Percentiles rank a stretch among this genome's conserved stretches.
Conservation (phyloP, 1,140 invertebrate genomes). For the Drosophila truncata region DNA sequence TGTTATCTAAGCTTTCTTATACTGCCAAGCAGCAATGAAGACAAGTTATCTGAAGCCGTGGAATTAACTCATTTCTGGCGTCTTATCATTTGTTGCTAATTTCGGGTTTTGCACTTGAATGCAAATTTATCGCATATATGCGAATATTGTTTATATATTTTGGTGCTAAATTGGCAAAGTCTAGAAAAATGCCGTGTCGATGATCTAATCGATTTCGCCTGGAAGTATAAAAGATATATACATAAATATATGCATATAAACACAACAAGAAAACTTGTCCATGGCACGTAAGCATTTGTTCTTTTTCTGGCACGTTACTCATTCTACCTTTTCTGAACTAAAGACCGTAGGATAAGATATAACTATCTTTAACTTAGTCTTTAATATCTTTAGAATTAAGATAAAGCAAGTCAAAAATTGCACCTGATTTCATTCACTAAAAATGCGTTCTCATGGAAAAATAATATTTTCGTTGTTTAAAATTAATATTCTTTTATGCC, state of each 20-base stretch:
- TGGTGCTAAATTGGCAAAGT: constrained; percentile 29
- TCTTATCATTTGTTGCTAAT: constrained; percentile 43
- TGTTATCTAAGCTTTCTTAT: constrained; percentile 29
- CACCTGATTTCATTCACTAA: not conserved
- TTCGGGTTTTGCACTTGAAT: constrained; percentile 63
- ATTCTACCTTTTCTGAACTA: constrained; percentile 40
- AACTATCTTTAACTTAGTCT: constrained; percentile 7
- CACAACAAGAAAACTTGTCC: constrained; percentile 16
- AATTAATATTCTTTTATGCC: not conserved
- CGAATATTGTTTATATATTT: constrained; percentile 25
- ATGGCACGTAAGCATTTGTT: constrained; percentile 63
- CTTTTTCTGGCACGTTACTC: constrained; percentile 25
- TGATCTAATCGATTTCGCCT: constrained; percentile 68
- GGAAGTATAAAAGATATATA: constrained; percentile 33
- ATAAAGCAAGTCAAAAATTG: constrained; percentile 10
- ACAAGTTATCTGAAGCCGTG: constrained; percentile 23
- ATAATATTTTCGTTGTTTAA: not conserved
- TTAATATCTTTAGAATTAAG: constrained; percentile 5
- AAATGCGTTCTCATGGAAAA: not conserved
- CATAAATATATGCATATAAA: constrained; percentile 3
- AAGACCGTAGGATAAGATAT: constrained; percentile 38
- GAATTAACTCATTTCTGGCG: constrained; percentile 41
- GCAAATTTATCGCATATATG: constrained; percentile 64
- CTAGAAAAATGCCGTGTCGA: constrained; percentile 53
- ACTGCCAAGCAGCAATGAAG: constrained; percentile 3